Percentiles rank a stretch among this genome's conserved stretches.
These are phyloP conservation scores for Rhyacophila brunnea DNA, from an alignment of 1,140 invertebrate species.

Conservation along the genomic window DNA sequence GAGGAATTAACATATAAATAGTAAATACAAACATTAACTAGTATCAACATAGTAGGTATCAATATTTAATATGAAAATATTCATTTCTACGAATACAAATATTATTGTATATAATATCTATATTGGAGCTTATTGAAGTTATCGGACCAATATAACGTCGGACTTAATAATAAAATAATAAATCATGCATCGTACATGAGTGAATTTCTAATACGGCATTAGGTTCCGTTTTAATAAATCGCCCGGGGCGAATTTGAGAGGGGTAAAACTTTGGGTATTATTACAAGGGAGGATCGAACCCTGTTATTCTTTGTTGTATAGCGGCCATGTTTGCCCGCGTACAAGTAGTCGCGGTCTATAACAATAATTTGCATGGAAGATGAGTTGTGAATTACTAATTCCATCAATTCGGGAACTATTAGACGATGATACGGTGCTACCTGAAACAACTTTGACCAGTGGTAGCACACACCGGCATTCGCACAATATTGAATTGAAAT, in stretches of 20 bases:
- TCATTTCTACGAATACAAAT: too few species aligned
- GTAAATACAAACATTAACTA: too few species aligned
- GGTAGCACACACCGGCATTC: too few species aligned
- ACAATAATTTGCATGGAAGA: slow-evolving; percentile 27
- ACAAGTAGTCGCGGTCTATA: slow-evolving; percentile 3
- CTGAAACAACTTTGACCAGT: slow-evolving; percentile 4
- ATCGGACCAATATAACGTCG: neutral
- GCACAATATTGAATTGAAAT: too few species aligned
- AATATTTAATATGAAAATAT: too few species aligned
- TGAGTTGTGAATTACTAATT: slow-evolving; percentile 31
- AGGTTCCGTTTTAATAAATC: neutral
- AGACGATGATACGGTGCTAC: slow-evolving; percentile 17
- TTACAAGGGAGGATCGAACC: slow-evolving; percentile 14
- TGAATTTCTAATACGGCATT: slow-evolving; percentile 1
- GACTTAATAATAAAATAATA: neutral
- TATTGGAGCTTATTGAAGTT: too few species aligned
- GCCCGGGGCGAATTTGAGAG: neutral
- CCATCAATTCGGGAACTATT: slow-evolving; percentile 29
- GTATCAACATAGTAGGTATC: too few species aligned
- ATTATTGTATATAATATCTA: too few species aligned
- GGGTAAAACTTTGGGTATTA: neutral
- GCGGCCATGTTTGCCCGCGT: slow-evolving; percentile 1
- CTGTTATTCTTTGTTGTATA: slow-evolving; percentile 6
- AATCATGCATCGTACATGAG: neutral
- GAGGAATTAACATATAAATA: too few species aligned